A percentile compares a stretch with the other conserved stretches of the same genome.
Evolutionary conservation across 92 coral and sea anemone genomes (phyloP).

Genomic region (Isaurus tuberculatus): DNA sequence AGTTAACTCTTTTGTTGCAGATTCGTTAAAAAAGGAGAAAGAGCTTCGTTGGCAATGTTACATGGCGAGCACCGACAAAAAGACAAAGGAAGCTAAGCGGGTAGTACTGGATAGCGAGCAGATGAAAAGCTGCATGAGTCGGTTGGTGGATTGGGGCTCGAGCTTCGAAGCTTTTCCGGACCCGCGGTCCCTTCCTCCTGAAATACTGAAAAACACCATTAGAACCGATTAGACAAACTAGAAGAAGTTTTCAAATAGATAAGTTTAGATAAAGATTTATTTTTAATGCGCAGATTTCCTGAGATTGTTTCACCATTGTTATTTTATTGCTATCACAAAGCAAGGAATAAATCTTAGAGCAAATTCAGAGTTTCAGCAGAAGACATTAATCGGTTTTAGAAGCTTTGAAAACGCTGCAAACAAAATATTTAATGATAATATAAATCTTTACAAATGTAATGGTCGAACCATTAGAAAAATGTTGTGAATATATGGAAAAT

Average conservation of each 20-base stretch:
- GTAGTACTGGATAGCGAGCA: constrained; percentile 4
- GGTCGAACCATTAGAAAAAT: too few species aligned
- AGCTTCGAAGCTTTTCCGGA: constrained; percentile 41
- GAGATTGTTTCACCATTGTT: background rate
- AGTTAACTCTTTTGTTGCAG: constrained; percentile 19
- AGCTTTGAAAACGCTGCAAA: too few species aligned
- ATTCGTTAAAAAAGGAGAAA: constrained; percentile 26
- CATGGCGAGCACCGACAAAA: background rate
- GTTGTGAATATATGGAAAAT: too few species aligned
- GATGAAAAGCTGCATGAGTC: constrained; percentile 29
- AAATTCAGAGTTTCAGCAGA: too few species aligned
- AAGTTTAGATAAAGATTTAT: background rate
- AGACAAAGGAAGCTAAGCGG: constrained; percentile 1
- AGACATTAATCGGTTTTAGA: too few species aligned
- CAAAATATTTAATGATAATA: too few species aligned
- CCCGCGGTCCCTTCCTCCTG: constrained; percentile 27
- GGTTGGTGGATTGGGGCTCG: constrained; percentile 44
- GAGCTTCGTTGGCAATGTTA: constrained; percentile 36
- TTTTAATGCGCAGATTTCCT: background rate
- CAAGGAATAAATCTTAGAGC: too few species aligned
- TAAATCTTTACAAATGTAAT: too few species aligned
- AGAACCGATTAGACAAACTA: background rate
- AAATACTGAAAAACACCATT: constrained; percentile 10
- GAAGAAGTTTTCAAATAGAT: background rate
- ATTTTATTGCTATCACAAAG: too few species aligned